phyloP scores from a whole-genome alignment of 1,140 invertebrate species.

The Diuraphis noxia region DNA sequence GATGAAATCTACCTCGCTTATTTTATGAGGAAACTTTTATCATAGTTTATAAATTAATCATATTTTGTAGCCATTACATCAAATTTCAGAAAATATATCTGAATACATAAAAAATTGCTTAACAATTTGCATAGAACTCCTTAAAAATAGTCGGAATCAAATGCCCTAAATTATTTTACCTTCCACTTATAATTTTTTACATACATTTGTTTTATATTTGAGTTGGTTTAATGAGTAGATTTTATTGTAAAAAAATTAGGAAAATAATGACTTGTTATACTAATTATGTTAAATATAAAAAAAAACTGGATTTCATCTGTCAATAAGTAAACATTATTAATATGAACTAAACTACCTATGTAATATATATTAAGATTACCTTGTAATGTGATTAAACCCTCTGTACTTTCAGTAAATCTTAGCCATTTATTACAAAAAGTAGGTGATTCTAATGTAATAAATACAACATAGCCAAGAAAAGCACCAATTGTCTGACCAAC shows the following conservation, averaged over 20 bases:
- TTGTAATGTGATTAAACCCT: conserved; percentile 83
- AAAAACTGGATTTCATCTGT: background rate
- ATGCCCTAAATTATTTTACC: too few species aligned
- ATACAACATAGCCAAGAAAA: conserved; percentile 96
- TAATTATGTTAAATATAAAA: background rate
- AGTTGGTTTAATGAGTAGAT: background rate
- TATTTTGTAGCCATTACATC: too few species aligned
- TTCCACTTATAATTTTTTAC: too few species aligned
- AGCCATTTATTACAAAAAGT: conserved; percentile 96
- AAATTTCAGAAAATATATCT: too few species aligned
- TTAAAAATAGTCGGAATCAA: too few species aligned
- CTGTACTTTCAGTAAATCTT: conserved; percentile 69
- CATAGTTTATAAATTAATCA: background rate
- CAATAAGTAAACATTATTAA: background rate
- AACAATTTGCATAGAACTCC: too few species aligned
- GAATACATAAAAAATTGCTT: too few species aligned
- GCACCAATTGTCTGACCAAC: conserved; percentile 98
- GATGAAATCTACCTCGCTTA: background rate
- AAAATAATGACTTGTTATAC: background rate
- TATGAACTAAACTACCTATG: background rate
- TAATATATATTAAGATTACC: conserved; percentile 62
- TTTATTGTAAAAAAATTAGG: background rate
- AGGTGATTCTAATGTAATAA: conserved; percentile 94
- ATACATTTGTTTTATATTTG: background rate
- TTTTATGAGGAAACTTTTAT: background rate